Evolutionary conservation across 1,140 invertebrate genomes (phyloP), one percentile per base, ranked within the genome.

Genomic region (Hyles euphorbiae): DNA sequence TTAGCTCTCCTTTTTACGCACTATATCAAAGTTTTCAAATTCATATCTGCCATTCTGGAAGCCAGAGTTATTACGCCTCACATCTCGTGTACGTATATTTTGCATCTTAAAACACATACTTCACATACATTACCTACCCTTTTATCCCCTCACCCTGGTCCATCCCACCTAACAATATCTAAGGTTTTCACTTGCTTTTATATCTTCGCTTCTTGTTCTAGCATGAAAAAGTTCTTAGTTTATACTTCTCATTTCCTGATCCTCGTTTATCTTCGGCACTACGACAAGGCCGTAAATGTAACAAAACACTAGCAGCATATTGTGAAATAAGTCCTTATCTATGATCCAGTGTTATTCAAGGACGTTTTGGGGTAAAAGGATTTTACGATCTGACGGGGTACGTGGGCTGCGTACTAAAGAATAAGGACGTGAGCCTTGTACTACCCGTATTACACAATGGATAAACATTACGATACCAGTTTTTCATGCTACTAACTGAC

Each of bases 261-360:
- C 53, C 53, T 54, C 53, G 32, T 54, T 54, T 54, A 54, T 54
- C 53, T 54, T 54, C 34, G 40, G 40, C 40, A 54, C 36, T 12
- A 36, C 34, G 51, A 53, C 53, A 54, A 34, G 34, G 36, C 57
- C 40, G 56, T 63, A 56, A 59, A 52, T 56, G 49, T 58, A 58
- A 61, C 56, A 61, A 58, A 65, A 65, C 36, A 65, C 55, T 53
- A 60, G 52, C 46, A 60, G 58, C 55, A 60, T 58, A 65, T 61
- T 65, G 56, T 65, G 55, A 60, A 53, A 61, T 65, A 60, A 60
- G 55, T 61, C 63, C 63, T 60, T 65, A 65, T 58, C 63, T 61
- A 53, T 65, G 63, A 65, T 61, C 63, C 60, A 65, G 59, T 58
- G 63, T 61, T 61, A 58, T 58, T 65, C 58, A 65, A 65, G 59